Evolutionary conservation across 1,140 invertebrate species (phyloP).

Genomic region (Pissodes strobi): DNA sequence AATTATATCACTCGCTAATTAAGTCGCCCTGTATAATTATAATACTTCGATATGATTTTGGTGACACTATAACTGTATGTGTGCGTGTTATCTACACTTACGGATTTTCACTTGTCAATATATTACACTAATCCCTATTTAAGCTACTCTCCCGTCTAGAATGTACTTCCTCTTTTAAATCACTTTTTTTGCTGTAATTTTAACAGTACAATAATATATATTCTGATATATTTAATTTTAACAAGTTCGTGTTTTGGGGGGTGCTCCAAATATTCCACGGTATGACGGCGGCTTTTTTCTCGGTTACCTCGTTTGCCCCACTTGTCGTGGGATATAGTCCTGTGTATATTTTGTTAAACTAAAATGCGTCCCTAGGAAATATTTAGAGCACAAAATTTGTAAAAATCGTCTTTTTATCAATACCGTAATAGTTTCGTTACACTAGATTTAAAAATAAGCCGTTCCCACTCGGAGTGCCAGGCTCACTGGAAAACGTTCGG

Average conservation of each 20-base stretch:
- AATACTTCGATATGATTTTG: slow-evolving; percentile 48
- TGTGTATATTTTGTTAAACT: slow-evolving; percentile 46
- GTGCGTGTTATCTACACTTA: slow-evolving; percentile 48
- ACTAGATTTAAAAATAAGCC: slow-evolving; percentile 21
- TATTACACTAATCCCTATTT: slow-evolving; percentile 41
- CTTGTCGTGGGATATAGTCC: slow-evolving; percentile 49
- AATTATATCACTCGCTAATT: slow-evolving; percentile 33
- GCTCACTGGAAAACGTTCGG: slow-evolving; percentile 6
- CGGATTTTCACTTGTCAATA: slow-evolving; percentile 35
- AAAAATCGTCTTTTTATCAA: slow-evolving; percentile 32
- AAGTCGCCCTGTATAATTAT: slow-evolving; percentile 37
- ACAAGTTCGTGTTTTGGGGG: slow-evolving; percentile 30
- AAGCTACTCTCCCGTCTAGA: slow-evolving; percentile 27
- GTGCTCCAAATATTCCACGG: slow-evolving; percentile 34
- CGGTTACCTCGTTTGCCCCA: slow-evolving; percentile 15
- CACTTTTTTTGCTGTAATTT: slow-evolving; percentile 25
- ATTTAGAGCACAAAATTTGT: slow-evolving; percentile 35
- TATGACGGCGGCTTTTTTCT: background rate
- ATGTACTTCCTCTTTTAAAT: slow-evolving; percentile 21
- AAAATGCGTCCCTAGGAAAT: slow-evolving; percentile 17
- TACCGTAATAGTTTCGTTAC: slow-evolving; percentile 20
- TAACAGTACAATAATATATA: slow-evolving; percentile 32
- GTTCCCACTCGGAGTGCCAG: slow-evolving; percentile 8
- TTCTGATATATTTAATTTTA: slow-evolving; percentile 33
- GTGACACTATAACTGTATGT: slow-evolving; percentile 47